Evolutionary conservation across 2,888 invertebrate genomes (phyloP).

Genomic region (Drosophila ustulata): DNA sequence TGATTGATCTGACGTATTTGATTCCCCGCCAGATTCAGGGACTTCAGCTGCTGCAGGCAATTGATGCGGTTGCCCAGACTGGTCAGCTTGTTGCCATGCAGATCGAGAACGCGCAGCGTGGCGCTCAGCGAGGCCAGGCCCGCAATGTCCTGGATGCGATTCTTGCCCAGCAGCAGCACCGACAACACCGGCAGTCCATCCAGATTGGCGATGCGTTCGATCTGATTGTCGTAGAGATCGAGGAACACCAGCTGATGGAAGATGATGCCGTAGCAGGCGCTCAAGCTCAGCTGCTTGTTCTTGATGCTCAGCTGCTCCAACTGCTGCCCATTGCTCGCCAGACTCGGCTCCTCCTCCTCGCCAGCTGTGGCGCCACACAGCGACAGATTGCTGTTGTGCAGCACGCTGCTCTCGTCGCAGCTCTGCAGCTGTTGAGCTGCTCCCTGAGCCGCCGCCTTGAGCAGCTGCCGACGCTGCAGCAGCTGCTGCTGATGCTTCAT

Average conservation of each 20-base stretch:
- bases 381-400: constrained; percentile 58
- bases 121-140: constrained; percentile 80
- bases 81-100: constrained; percentile 96
- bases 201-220: constrained; percentile 93
- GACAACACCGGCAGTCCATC: constrained; percentile 91
- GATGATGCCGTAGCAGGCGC: constrained; percentile 80
- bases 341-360: constrained; percentile 58
- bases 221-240: constrained; percentile 97
- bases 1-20: constrained; percentile 91
- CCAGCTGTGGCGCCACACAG: constrained; percentile 53
- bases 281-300: constrained; percentile 81
- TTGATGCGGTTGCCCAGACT: constrained; percentile 84
- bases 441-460: constrained; percentile 32
- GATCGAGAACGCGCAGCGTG: constrained; percentile 95
- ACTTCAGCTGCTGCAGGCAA: constrained; percentile 92
- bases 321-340: constrained; percentile 23
- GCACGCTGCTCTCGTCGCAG: constrained; percentile 72
- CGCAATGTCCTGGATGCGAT: constrained; percentile 87
- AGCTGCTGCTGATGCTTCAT: constrained; percentile 76
- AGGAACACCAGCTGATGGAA: constrained; percentile 92
- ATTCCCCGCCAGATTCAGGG: constrained; percentile 97
- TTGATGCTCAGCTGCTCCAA: constrained; percentile 79
- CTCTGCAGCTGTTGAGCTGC: constrained; percentile 61
- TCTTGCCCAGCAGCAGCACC: constrained; percentile 96
- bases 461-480: constrained; percentile 62